These are phyloP conservation scores for Noctilio leporinus DNA, from an alignment of 2,113 vertebrate species.

Conservation along the genomic window DNA sequence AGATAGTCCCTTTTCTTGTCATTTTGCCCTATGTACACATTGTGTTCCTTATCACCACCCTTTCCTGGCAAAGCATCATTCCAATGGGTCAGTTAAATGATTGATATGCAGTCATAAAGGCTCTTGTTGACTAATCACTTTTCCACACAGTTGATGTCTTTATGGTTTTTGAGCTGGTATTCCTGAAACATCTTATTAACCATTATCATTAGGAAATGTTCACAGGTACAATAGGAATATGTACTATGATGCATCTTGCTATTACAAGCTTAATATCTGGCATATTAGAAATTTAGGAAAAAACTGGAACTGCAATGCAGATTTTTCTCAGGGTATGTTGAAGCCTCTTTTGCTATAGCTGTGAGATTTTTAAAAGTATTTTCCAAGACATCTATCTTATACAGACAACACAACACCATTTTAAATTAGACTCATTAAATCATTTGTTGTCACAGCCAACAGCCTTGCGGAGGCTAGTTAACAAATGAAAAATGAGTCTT, in stretches of 20 bases:
- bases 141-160: neutral
- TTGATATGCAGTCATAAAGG: neutral
- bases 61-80: neutral
- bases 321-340: conserved; percentile 19
- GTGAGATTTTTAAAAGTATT: conserved; percentile 58
- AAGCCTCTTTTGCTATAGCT: conserved; percentile 46
- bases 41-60: neutral
- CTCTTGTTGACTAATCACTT: conserved; percentile 22
- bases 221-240: neutral
- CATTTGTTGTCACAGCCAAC: conserved; percentile 68
- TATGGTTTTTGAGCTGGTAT: neutral
- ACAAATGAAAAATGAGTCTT: conserved; percentile 69
- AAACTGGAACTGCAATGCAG: neutral
- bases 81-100: neutral
- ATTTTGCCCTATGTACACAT: neutral
- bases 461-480: conserved; percentile 63
- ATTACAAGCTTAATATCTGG: conserved; percentile 1
- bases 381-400: conserved; percentile 68
- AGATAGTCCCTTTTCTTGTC: neutral
- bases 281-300: neutral
- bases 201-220: neutral
- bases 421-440: conserved; percentile 76
- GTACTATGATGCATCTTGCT: neutral
- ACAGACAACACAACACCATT: conserved; percentile 71
- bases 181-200: neutral